Conservation (phyloP, 2,113 vertebrate species). For the Crotophaga sulcirostris region DNA sequence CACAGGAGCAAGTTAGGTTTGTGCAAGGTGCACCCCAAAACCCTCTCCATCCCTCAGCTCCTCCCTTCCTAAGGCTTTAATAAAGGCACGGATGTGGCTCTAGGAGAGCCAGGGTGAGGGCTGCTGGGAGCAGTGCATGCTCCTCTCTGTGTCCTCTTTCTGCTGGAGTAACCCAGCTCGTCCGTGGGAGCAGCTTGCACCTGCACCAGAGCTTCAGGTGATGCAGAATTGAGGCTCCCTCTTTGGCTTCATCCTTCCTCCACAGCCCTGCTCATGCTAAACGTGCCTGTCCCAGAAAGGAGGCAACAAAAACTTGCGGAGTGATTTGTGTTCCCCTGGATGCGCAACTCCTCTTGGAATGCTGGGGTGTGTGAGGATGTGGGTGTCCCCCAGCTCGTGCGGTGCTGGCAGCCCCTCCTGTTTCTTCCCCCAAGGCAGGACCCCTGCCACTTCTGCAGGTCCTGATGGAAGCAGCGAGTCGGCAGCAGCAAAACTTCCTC, state of each 20-base stretch:
- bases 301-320: neutral
- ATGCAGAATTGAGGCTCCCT: neutral
- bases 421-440: neutral
- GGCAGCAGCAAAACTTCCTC: neutral
- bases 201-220: neutral
- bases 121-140: fast-evolving
- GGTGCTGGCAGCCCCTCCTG: neutral
- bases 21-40: neutral
- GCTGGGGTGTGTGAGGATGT: fast-evolving
- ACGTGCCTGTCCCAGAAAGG: neutral
- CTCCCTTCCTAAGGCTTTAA: neutral
- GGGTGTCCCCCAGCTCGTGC: neutral
- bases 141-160: neutral
- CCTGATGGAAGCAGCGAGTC: fast-evolving
- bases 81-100: fast-evolving
- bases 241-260: neutral
- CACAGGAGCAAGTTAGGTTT: fast-evolving
- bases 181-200: neutral
- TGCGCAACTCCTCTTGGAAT: neutral
- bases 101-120: neutral
- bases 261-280: neutral
- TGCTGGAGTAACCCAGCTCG: neutral
- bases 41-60: neutral
- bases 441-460: neutral
- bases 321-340: neutral